Conservation (phyloP, 1,140 invertebrate genomes). For the Drosophila sturtevanti region DNA sequence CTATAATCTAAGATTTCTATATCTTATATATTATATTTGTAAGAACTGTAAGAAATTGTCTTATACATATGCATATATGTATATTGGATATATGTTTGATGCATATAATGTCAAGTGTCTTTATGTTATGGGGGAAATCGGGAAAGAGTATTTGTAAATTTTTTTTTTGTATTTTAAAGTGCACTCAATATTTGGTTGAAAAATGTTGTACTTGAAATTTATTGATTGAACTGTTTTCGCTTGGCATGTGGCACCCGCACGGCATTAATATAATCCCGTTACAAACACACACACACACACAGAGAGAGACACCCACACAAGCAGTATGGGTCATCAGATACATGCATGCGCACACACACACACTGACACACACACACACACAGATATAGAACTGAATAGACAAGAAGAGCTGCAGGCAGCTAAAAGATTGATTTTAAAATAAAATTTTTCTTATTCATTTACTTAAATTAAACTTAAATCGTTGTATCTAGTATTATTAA, state of each 20-base stretch:
- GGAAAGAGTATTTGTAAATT: not conserved
- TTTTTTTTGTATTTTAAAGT: too few species aligned
- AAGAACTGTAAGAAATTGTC: too few species aligned
- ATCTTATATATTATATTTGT: too few species aligned
- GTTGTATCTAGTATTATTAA: not conserved
- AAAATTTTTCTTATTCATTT: not conserved
- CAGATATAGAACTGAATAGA: not conserved
- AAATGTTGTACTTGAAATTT: not conserved
- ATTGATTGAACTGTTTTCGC: not conserved
- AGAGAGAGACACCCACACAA: not conserved
- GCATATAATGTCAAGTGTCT: too few species aligned
- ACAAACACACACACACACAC: not conserved
- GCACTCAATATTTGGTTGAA: too few species aligned
- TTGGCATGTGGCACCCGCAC: not conserved
- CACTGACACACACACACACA: not conserved
- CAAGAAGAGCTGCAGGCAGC: not conserved
- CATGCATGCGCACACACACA: conserved; percentile 4
- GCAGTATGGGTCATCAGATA: not conserved
- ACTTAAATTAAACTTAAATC: not conserved
- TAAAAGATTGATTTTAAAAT: not conserved
- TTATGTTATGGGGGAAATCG: too few species aligned
- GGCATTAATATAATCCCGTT: conserved; percentile 1
- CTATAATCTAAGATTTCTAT: too few species aligned
- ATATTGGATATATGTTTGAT: too few species aligned
- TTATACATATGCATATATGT: too few species aligned